Evolutionary conservation across 2,888 invertebrate genomes (phyloP).

Genomic region (Watsonalla cultraria): DNA sequence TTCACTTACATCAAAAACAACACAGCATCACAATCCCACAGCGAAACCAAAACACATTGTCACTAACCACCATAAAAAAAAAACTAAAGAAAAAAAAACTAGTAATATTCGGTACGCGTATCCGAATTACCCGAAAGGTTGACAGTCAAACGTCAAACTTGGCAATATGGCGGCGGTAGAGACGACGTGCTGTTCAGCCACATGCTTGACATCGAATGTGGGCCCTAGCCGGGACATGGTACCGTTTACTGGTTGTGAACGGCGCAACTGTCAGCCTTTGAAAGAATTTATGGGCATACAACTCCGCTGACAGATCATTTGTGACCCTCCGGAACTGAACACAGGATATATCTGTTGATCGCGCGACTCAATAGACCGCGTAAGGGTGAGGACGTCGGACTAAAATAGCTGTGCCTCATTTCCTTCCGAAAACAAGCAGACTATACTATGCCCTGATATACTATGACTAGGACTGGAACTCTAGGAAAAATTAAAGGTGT

Average conservation of each 20-base stretch:
- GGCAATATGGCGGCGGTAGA: constrained; percentile 40
- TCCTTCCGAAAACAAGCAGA: background rate
- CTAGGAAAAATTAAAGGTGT: too few species aligned
- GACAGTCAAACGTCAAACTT: constrained; percentile 30
- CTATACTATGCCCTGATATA: too few species aligned
- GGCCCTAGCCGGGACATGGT: constrained; percentile 31
- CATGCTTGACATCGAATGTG: constrained; percentile 61
- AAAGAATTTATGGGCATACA: constrained; percentile 72
- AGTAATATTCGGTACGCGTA: constrained; percentile 12
- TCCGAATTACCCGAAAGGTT: constrained; percentile 20
- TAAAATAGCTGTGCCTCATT: background rate
- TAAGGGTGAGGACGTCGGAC: background rate
- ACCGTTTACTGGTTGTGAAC: constrained; percentile 52
- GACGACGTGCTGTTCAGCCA: constrained; percentile 52
- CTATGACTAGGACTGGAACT: too few species aligned
- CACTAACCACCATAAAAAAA: constrained; percentile 6
- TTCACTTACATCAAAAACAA: constrained; percentile 21
- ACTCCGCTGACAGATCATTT: constrained; percentile 27
- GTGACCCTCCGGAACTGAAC: constrained; percentile 53
- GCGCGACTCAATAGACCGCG: background rate
- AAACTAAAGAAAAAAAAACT: constrained; percentile 23
- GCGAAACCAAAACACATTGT: constrained; percentile 26
- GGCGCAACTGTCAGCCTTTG: constrained; percentile 63
- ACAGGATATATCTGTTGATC: background rate
- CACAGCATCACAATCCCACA: constrained; percentile 30